Conservation (phyloP, 2,888 invertebrate species). For the Dendrolimus houi region DNA sequence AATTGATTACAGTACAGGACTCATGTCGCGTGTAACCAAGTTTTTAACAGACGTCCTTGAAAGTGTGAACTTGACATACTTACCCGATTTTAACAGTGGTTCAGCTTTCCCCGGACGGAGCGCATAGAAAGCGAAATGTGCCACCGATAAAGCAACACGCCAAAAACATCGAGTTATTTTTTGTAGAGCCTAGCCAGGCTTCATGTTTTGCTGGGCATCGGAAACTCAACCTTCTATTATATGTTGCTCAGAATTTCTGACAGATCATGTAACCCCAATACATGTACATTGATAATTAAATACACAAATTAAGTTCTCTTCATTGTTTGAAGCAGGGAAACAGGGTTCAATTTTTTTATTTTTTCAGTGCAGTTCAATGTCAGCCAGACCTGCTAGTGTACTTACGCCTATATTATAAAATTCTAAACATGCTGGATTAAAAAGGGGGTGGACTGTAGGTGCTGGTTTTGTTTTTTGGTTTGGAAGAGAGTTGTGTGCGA, state of each 20-base stretch:
- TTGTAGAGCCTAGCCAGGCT: constrained; percentile 8
- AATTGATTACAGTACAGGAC: background rate
- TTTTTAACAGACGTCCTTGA: background rate
- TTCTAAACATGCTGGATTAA: no score
- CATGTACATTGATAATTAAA: background rate
- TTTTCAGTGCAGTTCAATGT: no score
- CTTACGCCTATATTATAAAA: no score
- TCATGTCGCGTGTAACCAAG: background rate
- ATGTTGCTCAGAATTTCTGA: background rate
- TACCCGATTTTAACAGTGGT: constrained; percentile 1
- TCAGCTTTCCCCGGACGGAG: constrained; percentile 21
- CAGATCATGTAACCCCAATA: background rate
- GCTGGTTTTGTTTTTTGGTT: no score
- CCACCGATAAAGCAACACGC: constrained; percentile 39
- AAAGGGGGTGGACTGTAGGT: no score
- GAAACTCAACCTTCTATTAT: background rate
- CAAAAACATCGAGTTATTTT: constrained; percentile 37
- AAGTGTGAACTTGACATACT: background rate
- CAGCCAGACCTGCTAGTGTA: no score
- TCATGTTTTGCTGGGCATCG: background rate
- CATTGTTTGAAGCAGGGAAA: no score
- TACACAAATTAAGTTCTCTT: no score
- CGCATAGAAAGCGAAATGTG: constrained; percentile 44
- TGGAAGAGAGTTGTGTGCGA: no score
- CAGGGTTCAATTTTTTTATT: no score